Base-by-base conservation (phyloP, 2,888 invertebrate genomes). In the Rhagonycha fulva region DNA sequence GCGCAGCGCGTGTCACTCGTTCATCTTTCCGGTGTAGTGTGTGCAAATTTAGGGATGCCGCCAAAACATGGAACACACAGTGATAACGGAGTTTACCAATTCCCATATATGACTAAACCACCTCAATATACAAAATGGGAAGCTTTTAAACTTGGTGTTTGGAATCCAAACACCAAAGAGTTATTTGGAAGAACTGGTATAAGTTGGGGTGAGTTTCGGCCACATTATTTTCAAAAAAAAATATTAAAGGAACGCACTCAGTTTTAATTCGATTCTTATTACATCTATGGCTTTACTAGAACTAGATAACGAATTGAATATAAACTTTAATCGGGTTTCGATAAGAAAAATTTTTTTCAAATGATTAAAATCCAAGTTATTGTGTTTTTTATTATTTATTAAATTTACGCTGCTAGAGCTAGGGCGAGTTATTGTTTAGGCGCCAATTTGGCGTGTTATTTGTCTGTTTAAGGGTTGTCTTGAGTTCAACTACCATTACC, bases 101-200 rank as follows among this genome's bases (percentile, higher is more conserved):
- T 78, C 63, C 75, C 78, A 2, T 78, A 78, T 28, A 75, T 75
- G 75, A 60, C 26, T 10, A 77, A 75, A 62, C 75, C 70, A 1
- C 26, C 10, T n/a, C 14, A 69, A 5, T 68, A 14, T 30, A 71
- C 75, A 1, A 78, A 73, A 73, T 78, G 78, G 72, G 78, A 78
- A 66, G 24, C 74, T 9, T 61, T 75, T 30, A 75, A 71, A 67
- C 11, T 24, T 23, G 26, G 47, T 11, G 47, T 86, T 62, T 86
- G 85, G 77, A 83, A 86, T 80, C 84, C 84, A 63, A 78, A 78
- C 5, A 83, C 84, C 9, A 82, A 83, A 28, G 81, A 84, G 72
- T 76, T 84, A 68, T 80, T 84, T 12, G 85, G 86, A n/a, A 78
- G 86, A 72, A 86, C 85, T 14, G 83, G 82, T 9, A 84, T 84